Evolutionary conservation across 2,888 invertebrate species (phyloP).

Genomic region (Lochmaea capreae): DNA sequence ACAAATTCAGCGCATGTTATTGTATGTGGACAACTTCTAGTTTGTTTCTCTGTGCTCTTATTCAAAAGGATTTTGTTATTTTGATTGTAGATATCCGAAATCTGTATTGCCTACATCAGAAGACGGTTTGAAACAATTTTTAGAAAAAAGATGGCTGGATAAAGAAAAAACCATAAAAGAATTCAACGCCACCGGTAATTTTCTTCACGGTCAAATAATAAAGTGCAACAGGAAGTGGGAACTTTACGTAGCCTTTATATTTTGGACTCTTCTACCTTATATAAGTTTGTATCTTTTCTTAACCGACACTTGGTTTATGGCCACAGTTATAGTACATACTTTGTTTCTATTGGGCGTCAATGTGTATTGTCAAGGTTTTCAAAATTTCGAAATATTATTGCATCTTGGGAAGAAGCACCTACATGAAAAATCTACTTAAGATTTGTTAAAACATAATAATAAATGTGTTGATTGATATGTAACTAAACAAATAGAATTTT

Average conservation of each 20-base stretch:
- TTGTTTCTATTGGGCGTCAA: slow-evolving; percentile 70
- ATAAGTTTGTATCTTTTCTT: slow-evolving; percentile 66
- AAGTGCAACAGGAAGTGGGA: slow-evolving; percentile 61
- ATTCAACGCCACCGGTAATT: slow-evolving; percentile 71
- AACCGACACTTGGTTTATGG: slow-evolving; percentile 66
- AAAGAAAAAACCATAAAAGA: slow-evolving; percentile 74
- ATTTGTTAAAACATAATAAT: neutral
- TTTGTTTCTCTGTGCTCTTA: too few species aligned
- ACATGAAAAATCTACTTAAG: neutral
- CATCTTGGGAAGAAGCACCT: slow-evolving; percentile 45
- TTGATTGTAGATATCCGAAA: slow-evolving; percentile 69
- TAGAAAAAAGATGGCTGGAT: slow-evolving; percentile 74
- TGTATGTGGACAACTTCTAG: too few species aligned
- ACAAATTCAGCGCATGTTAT: too few species aligned
- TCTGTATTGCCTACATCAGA: slow-evolving; percentile 72
- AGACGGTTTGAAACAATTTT: slow-evolving; percentile 71
- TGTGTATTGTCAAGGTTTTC: slow-evolving; percentile 71
- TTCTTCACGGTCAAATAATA: slow-evolving; percentile 59
- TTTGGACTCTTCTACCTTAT: slow-evolving; percentile 74
- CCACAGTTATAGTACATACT: slow-evolving; percentile 70
- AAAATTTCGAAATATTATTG: slow-evolving; percentile 68
- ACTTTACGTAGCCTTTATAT: slow-evolving; percentile 70
- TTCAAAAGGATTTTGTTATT: neutral
- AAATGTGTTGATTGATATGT: neutral
- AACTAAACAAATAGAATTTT: neutral